Evolutionary conservation across 1,140 invertebrate species (phyloP), one percentile per base, ranked within the genome.

Genomic region (Hyles euphorbiae): DNA sequence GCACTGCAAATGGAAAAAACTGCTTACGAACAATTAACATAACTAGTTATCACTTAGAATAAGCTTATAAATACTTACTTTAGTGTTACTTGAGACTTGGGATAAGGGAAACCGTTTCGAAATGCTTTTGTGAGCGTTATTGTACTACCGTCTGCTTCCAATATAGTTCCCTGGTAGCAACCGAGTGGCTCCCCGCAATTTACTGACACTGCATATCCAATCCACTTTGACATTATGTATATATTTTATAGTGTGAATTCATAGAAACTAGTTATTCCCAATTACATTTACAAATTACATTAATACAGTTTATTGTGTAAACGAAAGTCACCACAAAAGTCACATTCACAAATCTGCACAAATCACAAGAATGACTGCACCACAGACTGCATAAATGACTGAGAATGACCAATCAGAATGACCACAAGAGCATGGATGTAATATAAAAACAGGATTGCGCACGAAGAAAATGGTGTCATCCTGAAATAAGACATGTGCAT

Each of bases 101-200:
- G 83, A 56, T 87, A 90, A 3, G 94, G 94, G 22, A 96, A 91
- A 4, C 95, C 95, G 90, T 98, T 96, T 61, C 93, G 91, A 80
- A 95, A 96, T 6, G 94, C 93, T 79, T 95, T 93, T 9, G 90
- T 91, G 36, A 98, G 90, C 3, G 94, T 95, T 46, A 98, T 92
- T 34, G 92, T 92, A 65, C 90, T 86, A 49, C 91, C 91, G 65
- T 95, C 93, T 9, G 96, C 93, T 72, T 92, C 91, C 32, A 91
- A 81, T 56, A 98, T 96, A 72, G 94, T 93, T 12, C 96, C 96
- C 81, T 97, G 95, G 77, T 93, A 96, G 56, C 91, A 92, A 22
- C 93, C 94, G 40, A 94, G 72, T 6, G 84, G 81, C 50, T 94
- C 91, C 0, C 90, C 90, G 76, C 94, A 95, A 74, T 94, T 93